These are phyloP conservation scores for Patella ulyssiponensis DNA, from an alignment of 2,888 invertebrate species.

Conservation along the genomic window DNA sequence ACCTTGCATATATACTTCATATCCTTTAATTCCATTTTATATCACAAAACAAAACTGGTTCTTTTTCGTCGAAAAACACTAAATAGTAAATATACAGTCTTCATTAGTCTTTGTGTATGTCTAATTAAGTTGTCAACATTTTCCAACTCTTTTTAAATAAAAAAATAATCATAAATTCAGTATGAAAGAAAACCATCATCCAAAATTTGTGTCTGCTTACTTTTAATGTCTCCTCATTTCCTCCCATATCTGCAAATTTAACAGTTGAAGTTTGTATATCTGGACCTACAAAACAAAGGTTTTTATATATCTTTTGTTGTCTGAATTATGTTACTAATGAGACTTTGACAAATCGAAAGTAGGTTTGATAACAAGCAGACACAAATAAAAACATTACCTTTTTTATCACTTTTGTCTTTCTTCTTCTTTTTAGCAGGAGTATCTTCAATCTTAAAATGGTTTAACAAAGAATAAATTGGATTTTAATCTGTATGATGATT, in stretches of 20 bases:
- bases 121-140: too few species aligned
- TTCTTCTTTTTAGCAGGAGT: neutral
- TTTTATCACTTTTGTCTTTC: neutral
- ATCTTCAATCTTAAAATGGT: neutral
- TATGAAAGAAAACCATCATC: too few species aligned
- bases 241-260: slow-evolving; percentile 85
- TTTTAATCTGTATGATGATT: too few species aligned
- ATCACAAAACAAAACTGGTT: too few species aligned
- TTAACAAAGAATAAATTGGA: too few species aligned
- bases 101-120: too few species aligned
- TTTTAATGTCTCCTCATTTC: slow-evolving; percentile 78
- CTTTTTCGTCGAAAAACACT: too few species aligned
- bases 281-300: slow-evolving; percentile 41
- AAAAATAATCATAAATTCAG: too few species aligned
- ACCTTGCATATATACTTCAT: neutral
- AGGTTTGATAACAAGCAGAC: neutral
- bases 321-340: too few species aligned
- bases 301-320: neutral
- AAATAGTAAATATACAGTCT: too few species aligned
- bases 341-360: neutral
- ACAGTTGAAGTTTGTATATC: slow-evolving; percentile 59
- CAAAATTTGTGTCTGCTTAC: slow-evolving; percentile 34
- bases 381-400: neutral
- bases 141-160: too few species aligned
- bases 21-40: neutral